Conservation (phyloP, 2,113 vertebrate species). For the Forbesichthys agassizii region DNA sequence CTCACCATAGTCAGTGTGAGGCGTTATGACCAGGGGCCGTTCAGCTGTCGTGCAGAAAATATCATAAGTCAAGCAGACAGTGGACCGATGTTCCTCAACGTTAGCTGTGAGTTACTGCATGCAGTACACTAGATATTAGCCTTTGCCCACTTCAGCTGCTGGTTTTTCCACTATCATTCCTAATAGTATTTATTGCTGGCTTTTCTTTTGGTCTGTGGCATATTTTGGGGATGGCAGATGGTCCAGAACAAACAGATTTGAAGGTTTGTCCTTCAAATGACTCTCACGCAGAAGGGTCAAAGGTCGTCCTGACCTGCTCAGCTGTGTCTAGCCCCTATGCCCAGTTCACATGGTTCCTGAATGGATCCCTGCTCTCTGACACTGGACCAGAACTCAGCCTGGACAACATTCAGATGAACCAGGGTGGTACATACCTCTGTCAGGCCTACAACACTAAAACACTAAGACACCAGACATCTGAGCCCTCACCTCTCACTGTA, state of each 20-base stretch:
- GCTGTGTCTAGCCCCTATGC: constrained; percentile 53
- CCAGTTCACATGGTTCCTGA: constrained; percentile 47
- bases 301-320: constrained; percentile 52
- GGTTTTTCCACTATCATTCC: too few species aligned
- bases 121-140: too few species aligned
- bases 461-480: constrained; percentile 42
- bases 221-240: constrained; percentile 31
- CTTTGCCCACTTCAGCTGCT: too few species aligned
- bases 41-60: constrained; percentile 55
- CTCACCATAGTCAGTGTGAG: constrained; percentile 53
- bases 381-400: constrained; percentile 40
- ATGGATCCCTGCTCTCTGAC: constrained; percentile 21
- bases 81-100: constrained; percentile 36
- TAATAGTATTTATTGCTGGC: too few species aligned
- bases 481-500: constrained; percentile 32
- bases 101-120: constrained; percentile 59
- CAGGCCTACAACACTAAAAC: constrained; percentile 53
- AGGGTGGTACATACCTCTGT: constrained; percentile 66
- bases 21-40: constrained; percentile 57
- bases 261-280: neutral
- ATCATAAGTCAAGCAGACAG: constrained; percentile 54
- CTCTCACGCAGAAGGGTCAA: constrained; percentile 37
- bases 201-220: too few species aligned
- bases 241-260: constrained; percentile 49
- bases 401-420: constrained; percentile 34